A percentile compares a stretch with the other conserved stretches of the same genome.
These are phyloP conservation scores for Pogonocichla stellata DNA, from an alignment of 2,113 vertebrate species.

Conservation along the genomic window DNA sequence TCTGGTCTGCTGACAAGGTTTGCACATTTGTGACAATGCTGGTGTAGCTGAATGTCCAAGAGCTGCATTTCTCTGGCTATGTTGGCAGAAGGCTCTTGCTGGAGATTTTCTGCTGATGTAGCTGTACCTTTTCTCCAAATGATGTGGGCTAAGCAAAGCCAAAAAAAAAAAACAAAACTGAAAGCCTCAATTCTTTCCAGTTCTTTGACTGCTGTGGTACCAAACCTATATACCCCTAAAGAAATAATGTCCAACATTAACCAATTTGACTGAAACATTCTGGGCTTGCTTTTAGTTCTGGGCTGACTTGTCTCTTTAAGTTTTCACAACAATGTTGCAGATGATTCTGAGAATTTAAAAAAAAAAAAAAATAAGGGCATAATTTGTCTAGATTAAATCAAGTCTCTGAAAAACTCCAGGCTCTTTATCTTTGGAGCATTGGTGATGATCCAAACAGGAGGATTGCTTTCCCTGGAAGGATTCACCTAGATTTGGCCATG, in stretches of 20 bases:
- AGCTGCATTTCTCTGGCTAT: not conserved
- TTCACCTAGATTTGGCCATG: constrained; percentile 28
- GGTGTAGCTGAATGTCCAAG: not conserved
- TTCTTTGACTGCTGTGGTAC: not conserved
- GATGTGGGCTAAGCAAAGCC: not conserved
- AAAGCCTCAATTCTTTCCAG: not conserved
- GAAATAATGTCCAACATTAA: not conserved
- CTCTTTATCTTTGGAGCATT: not conserved
- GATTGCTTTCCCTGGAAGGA: constrained; percentile 29
- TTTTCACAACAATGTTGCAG: not conserved
- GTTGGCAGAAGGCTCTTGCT: not conserved
- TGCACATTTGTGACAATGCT: not conserved
- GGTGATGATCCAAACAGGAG: constrained; percentile 27
- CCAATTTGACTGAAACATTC: not conserved
- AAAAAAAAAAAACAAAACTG: too few relatives aligned
- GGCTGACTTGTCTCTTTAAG: not conserved
- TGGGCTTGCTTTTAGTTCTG: not conserved
- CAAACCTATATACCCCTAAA: not conserved
- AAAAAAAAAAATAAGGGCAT: not conserved
- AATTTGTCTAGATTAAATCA: constrained; percentile 40
- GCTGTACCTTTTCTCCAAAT: not conserved
- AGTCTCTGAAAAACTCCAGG: constrained; percentile 44
- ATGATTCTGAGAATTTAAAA: not conserved
- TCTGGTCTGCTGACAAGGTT: not conserved
- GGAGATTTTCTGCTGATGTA: not conserved